Base-by-base conservation (phyloP, 1,140 invertebrate genomes). In the Globodera rostochiensis region DNA sequence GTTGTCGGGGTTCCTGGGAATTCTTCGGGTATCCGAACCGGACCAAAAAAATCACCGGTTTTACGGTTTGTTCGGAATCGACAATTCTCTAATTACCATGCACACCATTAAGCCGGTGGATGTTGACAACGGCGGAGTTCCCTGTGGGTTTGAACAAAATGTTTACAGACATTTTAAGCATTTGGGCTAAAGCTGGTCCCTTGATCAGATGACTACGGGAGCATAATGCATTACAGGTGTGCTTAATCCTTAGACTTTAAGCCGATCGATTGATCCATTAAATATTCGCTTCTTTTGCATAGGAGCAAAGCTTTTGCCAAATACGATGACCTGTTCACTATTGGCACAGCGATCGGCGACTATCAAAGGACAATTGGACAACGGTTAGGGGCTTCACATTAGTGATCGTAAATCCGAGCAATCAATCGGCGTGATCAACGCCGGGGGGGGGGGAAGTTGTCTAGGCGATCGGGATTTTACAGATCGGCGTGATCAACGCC, bases 71-170 rank as follows among this genome's bases (percentile, higher is more conserved):
- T 1, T 36, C 36, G 1, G 36, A 3, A 2, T 36, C 3, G 36
- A 36, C 36, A 36, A 36, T 1, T 3, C 36, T 1, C 36, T 36
- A 36, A 36, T 36, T 36, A 36, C 36, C 36, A 36, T 36, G 36
- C 36, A 36, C 53, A 53, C 57, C 19, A 19, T 64, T 64, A 76
- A 76, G 77, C 89, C 88, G 46, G 84, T 81, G 25, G 88, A 89
- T 83, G 88, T 89, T 11, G 88, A 90, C 77, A 89, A 88, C 78
- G 89, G 83, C 49, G 88, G 84, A n/a, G 86, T 88, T n/a, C 85
- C 88, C 0, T 88, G 88, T 80, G 86, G 87, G 64, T 88, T 84
- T 64, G 87, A 86, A 73, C 36, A 36, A 36, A 36, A 36, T 3
- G 36, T 36, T 36, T 36, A 36, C 36, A 36, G 36, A 36, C 36